A percentile compares a stretch with the other conserved stretches of the same genome.
Conservation (phyloP, 1,140 invertebrate genomes). For the Drosophila pandora region DNA sequence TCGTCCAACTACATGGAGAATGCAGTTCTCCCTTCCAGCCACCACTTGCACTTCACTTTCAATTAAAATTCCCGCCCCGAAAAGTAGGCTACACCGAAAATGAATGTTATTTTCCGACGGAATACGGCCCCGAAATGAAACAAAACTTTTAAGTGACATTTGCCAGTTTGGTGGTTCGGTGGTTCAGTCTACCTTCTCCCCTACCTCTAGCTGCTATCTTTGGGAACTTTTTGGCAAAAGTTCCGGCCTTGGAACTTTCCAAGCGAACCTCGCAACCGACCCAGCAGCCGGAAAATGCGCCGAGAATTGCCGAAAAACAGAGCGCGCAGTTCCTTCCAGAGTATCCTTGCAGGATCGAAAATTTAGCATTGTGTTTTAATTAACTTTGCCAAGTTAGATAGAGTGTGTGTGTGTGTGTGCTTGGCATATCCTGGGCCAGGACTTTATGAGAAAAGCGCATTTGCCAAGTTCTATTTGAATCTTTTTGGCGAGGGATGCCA, state of each 20-base stretch:
- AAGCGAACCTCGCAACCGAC: slow-evolving; percentile 1
- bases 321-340: neutral
- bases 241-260: neutral
- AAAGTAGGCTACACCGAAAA: slow-evolving; percentile 2
- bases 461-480: neutral
- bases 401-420: neutral
- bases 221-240: slow-evolving; percentile 19
- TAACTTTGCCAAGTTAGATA: slow-evolving; percentile 44
- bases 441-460: neutral
- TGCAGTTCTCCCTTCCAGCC: slow-evolving; percentile 1
- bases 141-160: slow-evolving; percentile 29
- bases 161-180: slow-evolving; percentile 2
- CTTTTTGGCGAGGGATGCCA: slow-evolving; percentile 1
- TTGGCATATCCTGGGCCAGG: neutral
- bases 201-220: neutral
- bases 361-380: slow-evolving; percentile 53
- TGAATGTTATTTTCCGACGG: slow-evolving; percentile 2
- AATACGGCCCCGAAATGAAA: slow-evolving; percentile 3
- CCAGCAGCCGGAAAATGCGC: slow-evolving; percentile 9
- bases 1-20: slow-evolving; percentile 8
- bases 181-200: neutral
- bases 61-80: slow-evolving; percentile 19
- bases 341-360: slow-evolving; percentile 6
- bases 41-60: slow-evolving; percentile 1
- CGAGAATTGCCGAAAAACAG: slow-evolving; percentile 1